phyloP scores from a whole-genome alignment of 2,797 vertebrate genomes.

The Alectoris magna region DNA sequence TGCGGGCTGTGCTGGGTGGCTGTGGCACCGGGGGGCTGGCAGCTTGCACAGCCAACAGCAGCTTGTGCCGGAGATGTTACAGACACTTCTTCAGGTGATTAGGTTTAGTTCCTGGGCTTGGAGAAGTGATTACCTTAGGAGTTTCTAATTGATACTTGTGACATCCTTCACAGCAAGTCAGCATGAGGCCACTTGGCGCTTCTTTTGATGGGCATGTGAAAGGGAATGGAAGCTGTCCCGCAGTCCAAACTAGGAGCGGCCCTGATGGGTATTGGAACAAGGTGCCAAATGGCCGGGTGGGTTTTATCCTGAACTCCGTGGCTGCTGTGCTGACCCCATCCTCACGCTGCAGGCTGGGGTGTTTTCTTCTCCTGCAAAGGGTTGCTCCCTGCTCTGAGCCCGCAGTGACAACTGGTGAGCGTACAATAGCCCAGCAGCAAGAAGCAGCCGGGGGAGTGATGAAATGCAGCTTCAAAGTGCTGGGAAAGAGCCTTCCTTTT shows the following conservation, averaged over 20 bases:
- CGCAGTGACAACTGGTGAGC: background rate
- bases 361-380: background rate
- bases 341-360: background rate
- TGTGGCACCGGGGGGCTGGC: accelerated
- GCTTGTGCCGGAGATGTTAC: background rate
- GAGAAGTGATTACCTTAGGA: background rate
- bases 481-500: background rate
- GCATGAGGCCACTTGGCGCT: background rate
- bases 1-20: background rate
- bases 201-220: background rate
- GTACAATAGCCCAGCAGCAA: background rate
- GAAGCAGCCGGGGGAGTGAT: background rate
- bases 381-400: background rate
- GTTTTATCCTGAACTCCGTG: background rate
- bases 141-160: background rate
- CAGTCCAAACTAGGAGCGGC: background rate
- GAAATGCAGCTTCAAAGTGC: background rate
- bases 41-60: background rate
- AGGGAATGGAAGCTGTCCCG: background rate
- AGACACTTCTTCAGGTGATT: background rate
- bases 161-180: accelerated
- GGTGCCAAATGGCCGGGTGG: background rate
- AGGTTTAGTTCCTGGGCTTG: accelerated
- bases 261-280: background rate
- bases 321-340: background rate